Evolutionary conservation across 1,140 invertebrate genomes (phyloP).

Genomic region (Zeugodacus cucurbitae): DNA sequence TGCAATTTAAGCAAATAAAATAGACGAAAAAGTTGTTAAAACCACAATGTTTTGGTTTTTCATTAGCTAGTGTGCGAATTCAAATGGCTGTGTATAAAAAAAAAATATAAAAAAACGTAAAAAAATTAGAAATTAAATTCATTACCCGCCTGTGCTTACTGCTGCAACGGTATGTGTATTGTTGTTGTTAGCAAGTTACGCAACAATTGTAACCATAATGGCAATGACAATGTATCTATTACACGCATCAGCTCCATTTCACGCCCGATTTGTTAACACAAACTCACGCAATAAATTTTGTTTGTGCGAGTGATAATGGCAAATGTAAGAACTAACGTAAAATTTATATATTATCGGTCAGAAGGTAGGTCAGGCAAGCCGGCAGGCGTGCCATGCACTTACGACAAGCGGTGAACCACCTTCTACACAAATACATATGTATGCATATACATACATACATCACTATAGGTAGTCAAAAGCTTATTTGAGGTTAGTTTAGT

Average conservation of each 20-base stretch:
- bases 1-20: background rate
- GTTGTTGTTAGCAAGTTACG: background rate
- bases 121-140: background rate
- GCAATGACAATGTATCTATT: background rate
- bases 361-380: background rate
- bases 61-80: background rate
- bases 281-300: background rate
- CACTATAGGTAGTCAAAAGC: background rate
- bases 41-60: background rate
- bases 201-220: background rate
- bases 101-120: too few relatives aligned
- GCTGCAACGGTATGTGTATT: background rate
- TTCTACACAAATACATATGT: background rate
- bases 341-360: conserved; percentile 26
- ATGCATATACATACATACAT: background rate
- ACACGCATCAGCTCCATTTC: background rate
- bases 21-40: background rate
- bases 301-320: background rate
- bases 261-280: background rate
- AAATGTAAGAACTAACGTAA: background rate
- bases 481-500: background rate
- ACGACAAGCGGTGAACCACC: background rate
- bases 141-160: background rate
- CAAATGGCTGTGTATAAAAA: background rate
- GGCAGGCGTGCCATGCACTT: too few relatives aligned